A percentile compares a stretch with the other conserved stretches of the same genome.
These are phyloP conservation scores for Syngnathus acus DNA, from an alignment of 2,797 vertebrate species.

Conservation along the genomic window DNA sequence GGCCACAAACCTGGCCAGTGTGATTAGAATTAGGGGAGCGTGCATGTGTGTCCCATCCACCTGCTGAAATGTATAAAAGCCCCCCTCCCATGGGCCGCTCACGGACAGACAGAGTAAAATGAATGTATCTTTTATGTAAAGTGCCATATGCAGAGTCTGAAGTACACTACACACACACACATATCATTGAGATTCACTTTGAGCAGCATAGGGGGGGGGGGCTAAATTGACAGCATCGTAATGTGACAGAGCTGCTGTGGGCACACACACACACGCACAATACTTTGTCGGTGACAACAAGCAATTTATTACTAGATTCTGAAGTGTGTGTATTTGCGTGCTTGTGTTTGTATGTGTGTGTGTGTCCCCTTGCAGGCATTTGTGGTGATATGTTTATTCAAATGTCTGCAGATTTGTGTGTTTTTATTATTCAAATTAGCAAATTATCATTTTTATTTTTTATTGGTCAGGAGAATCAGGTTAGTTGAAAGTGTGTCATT, in stretches of 20 bases:
- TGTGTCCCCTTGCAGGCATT: constrained; percentile 9
- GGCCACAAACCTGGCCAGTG: constrained; percentile 44
- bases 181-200: constrained; percentile 70
- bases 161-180: constrained; percentile 53
- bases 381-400: not conserved
- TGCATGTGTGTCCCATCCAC: constrained; percentile 13
- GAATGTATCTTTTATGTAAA: constrained; percentile 73
- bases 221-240: constrained; percentile 66
- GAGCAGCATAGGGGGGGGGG: constrained; percentile 39
- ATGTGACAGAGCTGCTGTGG: constrained; percentile 58
- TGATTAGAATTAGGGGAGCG: constrained; percentile 58
- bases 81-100: constrained; percentile 11
- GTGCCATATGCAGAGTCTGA: constrained; percentile 66
- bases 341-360: too few relatives aligned
- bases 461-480: not conserved
- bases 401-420: not conserved
- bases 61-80: constrained; percentile 51
- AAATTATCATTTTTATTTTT: not conserved
- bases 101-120: constrained; percentile 50
- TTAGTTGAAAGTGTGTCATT: not conserved
- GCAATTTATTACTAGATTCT: constrained; percentile 60
- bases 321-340: constrained; percentile 31
- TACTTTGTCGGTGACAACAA: constrained; percentile 48
- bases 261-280: constrained; percentile 29
- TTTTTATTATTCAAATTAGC: too few relatives aligned